Conservation (phyloP, 2,113 vertebrate genomes). For the Tichodroma muraria region DNA sequence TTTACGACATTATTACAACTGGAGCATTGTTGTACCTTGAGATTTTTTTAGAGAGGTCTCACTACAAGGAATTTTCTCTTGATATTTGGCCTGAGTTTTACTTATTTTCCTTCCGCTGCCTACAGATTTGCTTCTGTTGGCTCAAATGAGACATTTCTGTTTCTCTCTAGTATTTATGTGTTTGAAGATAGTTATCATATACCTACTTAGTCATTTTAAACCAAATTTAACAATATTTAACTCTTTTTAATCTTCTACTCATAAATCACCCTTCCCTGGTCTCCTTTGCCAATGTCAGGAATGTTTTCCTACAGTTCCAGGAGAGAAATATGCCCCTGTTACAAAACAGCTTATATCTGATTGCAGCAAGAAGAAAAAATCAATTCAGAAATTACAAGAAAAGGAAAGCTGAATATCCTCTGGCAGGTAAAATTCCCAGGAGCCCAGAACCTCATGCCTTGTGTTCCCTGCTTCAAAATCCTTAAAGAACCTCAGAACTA, state of each 20-base stretch:
- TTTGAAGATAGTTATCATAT: conserved; percentile 46
- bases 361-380: not conserved
- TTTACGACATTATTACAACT: conserved; percentile 37
- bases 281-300: not conserved
- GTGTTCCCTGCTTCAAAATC: conserved; percentile 1
- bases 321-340: conserved; percentile 1
- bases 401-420: not conserved
- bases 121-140: conserved; percentile 17
- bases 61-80: conserved; percentile 1
- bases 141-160: not conserved
- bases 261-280: not conserved
- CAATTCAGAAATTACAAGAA: not conserved
- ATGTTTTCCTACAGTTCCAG: not conserved
- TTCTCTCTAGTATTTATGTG: not conserved
- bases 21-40: conserved; percentile 36
- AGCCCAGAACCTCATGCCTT: not conserved
- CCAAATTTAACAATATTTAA: not conserved
- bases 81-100: not conserved
- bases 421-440: conserved; percentile 1
- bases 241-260: conserved; percentile 30
- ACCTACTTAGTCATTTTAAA: conserved; percentile 22
- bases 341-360: conserved; percentile 4
- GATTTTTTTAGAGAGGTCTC: not conserved
- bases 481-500: conserved; percentile 41
- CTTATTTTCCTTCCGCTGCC: not conserved